Evolutionary conservation across 1,140 invertebrate species (phyloP).

Genomic region (Aphis craccivora): DNA sequence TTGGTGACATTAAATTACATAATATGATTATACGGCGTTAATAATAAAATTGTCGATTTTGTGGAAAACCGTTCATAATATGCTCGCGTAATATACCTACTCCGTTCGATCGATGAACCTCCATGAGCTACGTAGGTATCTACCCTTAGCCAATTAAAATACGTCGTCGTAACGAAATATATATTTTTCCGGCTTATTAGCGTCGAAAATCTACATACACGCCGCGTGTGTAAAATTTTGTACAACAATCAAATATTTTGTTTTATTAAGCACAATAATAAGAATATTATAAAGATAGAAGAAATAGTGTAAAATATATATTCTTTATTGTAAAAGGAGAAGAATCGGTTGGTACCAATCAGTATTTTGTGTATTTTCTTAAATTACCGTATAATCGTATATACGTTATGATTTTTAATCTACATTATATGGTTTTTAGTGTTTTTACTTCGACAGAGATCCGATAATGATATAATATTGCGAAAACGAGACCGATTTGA

Average conservation of each 20-base stretch:
- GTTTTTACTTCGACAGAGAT: too few relatives aligned
- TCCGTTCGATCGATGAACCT: not conserved
- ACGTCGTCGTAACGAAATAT: not conserved
- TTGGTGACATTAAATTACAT: not conserved
- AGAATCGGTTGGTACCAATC: too few relatives aligned
- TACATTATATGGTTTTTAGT: too few relatives aligned
- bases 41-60: slow-evolving; percentile 1
- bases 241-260: too few relatives aligned
- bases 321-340: too few relatives aligned
- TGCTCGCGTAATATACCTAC: not conserved
- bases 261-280: too few relatives aligned
- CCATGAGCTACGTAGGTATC: not conserved
- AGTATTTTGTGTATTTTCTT: too few relatives aligned
- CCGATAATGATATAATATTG: not conserved
- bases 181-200: not conserved
- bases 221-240: not conserved
- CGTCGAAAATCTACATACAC: not conserved
- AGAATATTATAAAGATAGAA: too few relatives aligned
- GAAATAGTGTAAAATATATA: too few relatives aligned
- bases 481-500: not conserved
- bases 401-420: too few relatives aligned
- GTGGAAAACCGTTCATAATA: not conserved
- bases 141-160: not conserved
- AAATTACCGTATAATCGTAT: too few relatives aligned
- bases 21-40: slow-evolving; percentile 3